phyloP scores from a whole-genome alignment of 2,113 vertebrate genomes.

The rabbit (Oryctolagus cuniculus) region mOryCun1.1 NC_091447.1:51142501-51143000 shows the following conservation, averaged over 20 bases:
- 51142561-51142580: conserved; percentile 46
- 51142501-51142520: conserved; percentile 50
- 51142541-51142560: conserved; percentile 29
- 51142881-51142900: conserved; percentile 36
- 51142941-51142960: conserved; percentile 53
- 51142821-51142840: conserved; percentile 32
- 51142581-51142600: neutral
- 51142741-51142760: neutral
- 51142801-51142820: conserved; percentile 25
- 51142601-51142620: neutral
- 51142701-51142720: conserved; percentile 50
- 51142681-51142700: conserved; percentile 20
- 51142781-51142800: neutral
- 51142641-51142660: conserved; percentile 52
- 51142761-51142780: neutral
- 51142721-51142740: conserved; percentile 5
- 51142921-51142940: conserved; percentile 54
- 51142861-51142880: conserved; percentile 51
- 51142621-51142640: neutral
- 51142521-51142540: neutral
- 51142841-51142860: conserved; percentile 54
- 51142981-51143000: neutral
- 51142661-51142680: conserved; percentile 18
- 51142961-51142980: neutral
- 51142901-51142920: conserved; percentile 48